A percentile compares a stretch with the other conserved stretches of the same genome.
phyloP scores from a whole-genome alignment of 2,888 invertebrate genomes.

The Conchocele bisecta region DNA sequence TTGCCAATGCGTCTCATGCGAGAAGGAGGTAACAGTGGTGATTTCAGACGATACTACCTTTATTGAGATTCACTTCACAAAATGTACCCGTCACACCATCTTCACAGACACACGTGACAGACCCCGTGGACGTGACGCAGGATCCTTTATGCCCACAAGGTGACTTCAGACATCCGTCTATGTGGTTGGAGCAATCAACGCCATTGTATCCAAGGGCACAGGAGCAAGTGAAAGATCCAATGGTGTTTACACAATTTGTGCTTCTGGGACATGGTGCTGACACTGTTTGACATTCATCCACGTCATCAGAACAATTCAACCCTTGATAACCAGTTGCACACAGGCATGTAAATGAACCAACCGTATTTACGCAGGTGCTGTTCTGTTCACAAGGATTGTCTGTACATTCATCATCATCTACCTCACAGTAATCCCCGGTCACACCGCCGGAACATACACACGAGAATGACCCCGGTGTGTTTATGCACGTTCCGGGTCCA shows the following conservation, averaged over 20 bases:
- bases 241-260: conserved; percentile 14
- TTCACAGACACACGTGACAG: too few relatives aligned
- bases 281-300: conserved; percentile 41
- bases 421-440: conserved; percentile 15
- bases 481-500: conserved; percentile 20
- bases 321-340: conserved; percentile 18
- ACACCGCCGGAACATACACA: conserved; percentile 24
- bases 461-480: conserved; percentile 16
- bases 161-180: too few relatives aligned
- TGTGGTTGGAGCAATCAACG: conserved; percentile 1
- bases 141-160: too few relatives aligned
- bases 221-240: conserved; percentile 22
- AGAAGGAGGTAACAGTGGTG: too few relatives aligned
- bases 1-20: too few relatives aligned
- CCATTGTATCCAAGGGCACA: conserved; percentile 9
- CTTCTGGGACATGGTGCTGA: not conserved
- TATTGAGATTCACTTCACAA: too few relatives aligned
- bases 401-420: conserved; percentile 35
- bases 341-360: conserved; percentile 22
- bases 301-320: conserved; percentile 14
- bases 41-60: too few relatives aligned
- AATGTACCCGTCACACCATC: too few relatives aligned
- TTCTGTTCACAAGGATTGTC: conserved; percentile 4
- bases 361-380: conserved; percentile 22
- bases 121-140: too few relatives aligned